Conservation (phyloP, 2,888 invertebrate genomes). For the Limnephilus auricula region DNA sequence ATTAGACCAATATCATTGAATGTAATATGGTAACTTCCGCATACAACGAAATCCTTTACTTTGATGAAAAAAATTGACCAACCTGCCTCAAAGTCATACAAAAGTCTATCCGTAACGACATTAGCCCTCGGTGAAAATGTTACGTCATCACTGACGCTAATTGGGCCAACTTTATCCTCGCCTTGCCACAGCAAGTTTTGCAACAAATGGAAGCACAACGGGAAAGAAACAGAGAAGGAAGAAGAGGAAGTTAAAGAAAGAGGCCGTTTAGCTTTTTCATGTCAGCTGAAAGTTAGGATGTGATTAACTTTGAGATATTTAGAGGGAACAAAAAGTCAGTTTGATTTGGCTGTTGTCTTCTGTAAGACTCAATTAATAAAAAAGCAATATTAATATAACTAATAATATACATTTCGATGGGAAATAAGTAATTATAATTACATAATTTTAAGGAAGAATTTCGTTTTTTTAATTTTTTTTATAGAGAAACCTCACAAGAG, state of each 20-base stretch:
- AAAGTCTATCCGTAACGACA: constrained; percentile 3
- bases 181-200: constrained; percentile 11
- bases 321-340: neutral
- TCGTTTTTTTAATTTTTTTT: too few species aligned
- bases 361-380: neutral
- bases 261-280: neutral
- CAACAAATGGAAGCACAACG: constrained; percentile 19
- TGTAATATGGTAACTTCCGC: too few species aligned
- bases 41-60: neutral
- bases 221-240: neutral
- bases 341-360: neutral
- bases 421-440: too few species aligned
- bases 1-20: too few species aligned
- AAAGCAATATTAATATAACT: too few species aligned
- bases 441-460: too few species aligned
- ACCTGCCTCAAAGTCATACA: neutral
- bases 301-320: neutral
- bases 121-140: constrained; percentile 6
- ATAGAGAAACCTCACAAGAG: too few species aligned
- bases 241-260: neutral
- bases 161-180: constrained; percentile 37
- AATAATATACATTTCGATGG: too few species aligned
- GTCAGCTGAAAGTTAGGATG: neutral
- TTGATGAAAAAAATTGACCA: neutral
- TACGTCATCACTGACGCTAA: constrained; percentile 44